A percentile compares a stretch with the other conserved stretches of the same genome.
Evolutionary conservation across 2,113 vertebrate species (phyloP).

Genomic region (Corydoras maculifer): DNA sequence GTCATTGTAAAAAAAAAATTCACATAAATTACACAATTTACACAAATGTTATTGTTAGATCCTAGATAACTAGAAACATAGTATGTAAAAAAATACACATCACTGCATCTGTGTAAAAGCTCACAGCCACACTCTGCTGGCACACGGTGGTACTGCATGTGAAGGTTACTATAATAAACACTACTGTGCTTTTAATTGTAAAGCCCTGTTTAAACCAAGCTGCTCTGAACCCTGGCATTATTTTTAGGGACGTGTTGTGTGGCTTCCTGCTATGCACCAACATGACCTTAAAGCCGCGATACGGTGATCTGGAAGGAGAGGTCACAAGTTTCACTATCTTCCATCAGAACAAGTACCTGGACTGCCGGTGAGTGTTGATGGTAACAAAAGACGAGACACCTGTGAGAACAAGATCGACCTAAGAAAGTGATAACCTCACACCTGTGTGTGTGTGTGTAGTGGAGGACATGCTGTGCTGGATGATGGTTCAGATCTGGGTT

Average conservation of each 20-base stretch:
- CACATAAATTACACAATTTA: too few species aligned
- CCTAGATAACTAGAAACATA: too few species aligned
- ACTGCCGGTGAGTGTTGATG: conserved; percentile 78
- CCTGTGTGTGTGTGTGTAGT: conserved; percentile 21
- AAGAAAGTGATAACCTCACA: background rate
- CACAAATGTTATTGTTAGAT: too few species aligned
- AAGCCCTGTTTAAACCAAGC: too few species aligned
- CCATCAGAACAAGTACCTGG: conserved; percentile 89
- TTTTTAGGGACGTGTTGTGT: conserved; percentile 84
- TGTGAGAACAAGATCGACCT: background rate
- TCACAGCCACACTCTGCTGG: too few species aligned
- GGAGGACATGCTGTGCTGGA: conserved; percentile 73
- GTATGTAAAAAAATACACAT: too few species aligned
- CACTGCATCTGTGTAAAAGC: too few species aligned
- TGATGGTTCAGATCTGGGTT: conserved; percentile 86
- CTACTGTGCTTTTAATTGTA: too few species aligned
- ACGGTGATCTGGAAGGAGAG: conserved; percentile 82
- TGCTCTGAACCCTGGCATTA: too few species aligned
- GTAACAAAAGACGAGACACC: background rate
- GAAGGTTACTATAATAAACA: too few species aligned
- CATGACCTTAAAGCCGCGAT: conserved; percentile 73
- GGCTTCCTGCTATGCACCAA: conserved; percentile 91
- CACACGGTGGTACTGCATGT: too few species aligned
- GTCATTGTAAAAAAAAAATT: too few species aligned
- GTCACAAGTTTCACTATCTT: conserved; percentile 86